Conservation (phyloP, 2,113 vertebrate genomes). For the Puffinus mauretanicus region DNA sequence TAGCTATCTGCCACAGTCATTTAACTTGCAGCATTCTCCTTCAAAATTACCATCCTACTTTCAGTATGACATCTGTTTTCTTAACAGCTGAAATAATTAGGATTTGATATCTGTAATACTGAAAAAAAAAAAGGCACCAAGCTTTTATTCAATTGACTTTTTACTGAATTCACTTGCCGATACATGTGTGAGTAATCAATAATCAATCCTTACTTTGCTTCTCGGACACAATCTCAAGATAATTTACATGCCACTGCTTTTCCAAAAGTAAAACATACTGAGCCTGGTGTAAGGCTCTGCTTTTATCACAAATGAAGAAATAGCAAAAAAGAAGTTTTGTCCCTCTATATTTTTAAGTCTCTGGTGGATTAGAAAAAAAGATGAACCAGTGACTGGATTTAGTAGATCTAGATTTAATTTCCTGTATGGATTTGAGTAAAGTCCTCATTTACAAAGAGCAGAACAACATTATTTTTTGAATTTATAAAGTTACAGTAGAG, state of each 20-base stretch:
- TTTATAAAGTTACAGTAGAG: background rate
- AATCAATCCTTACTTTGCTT: background rate
- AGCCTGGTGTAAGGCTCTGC: background rate
- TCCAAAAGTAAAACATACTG: background rate
- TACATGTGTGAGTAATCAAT: background rate
- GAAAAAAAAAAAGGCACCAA: background rate
- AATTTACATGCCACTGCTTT: background rate
- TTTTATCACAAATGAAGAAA: background rate
- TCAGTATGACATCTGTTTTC: background rate
- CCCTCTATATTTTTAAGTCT: background rate
- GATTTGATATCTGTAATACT: background rate
- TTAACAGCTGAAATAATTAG: background rate
- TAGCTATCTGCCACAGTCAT: background rate
- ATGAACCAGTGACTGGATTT: background rate
- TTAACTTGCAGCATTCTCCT: background rate
- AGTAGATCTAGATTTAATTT: constrained; percentile 19
- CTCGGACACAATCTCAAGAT: background rate
- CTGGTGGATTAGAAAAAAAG: background rate
- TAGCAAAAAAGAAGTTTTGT: background rate
- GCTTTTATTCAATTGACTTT: background rate
- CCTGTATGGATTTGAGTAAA: background rate
- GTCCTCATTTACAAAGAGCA: background rate
- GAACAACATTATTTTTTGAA: background rate
- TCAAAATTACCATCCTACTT: background rate
- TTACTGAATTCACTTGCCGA: background rate